Conservation (phyloP, 2,113 vertebrate genomes). For the Diphyllodes magnificus region DNA sequence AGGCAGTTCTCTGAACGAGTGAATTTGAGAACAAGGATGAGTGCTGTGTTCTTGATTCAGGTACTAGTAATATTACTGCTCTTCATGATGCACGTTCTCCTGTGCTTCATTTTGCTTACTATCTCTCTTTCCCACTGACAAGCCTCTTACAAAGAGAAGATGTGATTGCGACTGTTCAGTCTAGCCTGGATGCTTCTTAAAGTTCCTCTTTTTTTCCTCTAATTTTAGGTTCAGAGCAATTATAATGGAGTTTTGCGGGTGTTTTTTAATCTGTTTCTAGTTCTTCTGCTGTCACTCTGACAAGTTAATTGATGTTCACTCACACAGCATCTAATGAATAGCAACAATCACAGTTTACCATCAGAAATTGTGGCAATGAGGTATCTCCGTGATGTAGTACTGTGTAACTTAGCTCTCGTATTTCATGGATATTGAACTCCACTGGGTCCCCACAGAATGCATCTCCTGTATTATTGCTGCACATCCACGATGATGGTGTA, state of each 20-base stretch:
- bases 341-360: not conserved
- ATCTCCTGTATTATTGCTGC: not conserved
- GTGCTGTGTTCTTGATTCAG: not conserved
- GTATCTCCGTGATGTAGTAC: not conserved
- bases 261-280: not conserved
- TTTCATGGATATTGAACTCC: slow-evolving; percentile 8
- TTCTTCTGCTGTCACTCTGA: not conserved
- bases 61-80: not conserved
- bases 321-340: not conserved
- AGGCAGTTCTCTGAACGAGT: not conserved
- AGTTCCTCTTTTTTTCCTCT: not conserved
- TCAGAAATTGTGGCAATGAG: not conserved
- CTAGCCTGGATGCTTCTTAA: not conserved
- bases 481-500: not conserved
- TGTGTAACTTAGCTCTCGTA: not conserved
- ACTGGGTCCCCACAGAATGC: not conserved
- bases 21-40: not conserved
- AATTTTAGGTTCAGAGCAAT: not conserved
- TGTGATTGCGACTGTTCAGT: not conserved
- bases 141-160: not conserved
- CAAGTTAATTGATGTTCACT: not conserved
- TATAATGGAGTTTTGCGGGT: not conserved
- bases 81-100: not conserved
- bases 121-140: not conserved
- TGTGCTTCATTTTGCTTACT: not conserved